Evolutionary conservation across 2,888 invertebrate species (phyloP).

Genomic region (Scrobipalpa costella): DNA sequence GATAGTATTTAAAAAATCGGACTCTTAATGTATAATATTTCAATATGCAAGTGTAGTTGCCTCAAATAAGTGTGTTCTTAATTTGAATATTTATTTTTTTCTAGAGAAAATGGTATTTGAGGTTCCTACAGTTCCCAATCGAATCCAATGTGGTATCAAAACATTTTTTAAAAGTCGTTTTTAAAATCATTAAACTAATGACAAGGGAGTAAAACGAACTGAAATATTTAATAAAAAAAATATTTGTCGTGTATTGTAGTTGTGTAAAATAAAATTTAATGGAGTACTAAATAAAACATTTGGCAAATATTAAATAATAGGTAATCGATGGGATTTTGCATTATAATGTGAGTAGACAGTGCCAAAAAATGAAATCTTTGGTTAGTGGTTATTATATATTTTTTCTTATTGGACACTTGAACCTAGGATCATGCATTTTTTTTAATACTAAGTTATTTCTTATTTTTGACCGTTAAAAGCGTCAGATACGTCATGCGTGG

Average conservation of each 20-base stretch:
- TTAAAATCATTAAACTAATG: conserved; percentile 60
- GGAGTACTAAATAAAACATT: conserved; percentile 37
- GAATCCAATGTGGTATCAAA: conserved; percentile 38
- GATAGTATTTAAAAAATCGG: neutral
- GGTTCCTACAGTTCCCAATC: conserved; percentile 33
- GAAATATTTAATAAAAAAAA: conserved; percentile 64
- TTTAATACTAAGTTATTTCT: no score
- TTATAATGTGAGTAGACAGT: conserved; percentile 43
- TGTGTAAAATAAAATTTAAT: conserved; percentile 49
- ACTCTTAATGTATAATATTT: conserved; percentile 9
- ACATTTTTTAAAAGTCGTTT: conserved; percentile 54
- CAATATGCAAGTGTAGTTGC: conserved; percentile 13
- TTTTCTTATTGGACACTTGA: neutral
- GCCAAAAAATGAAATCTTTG: conserved; percentile 26
- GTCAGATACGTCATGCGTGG: no score
- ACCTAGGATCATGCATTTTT: neutral
- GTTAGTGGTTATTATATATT: conserved; percentile 9
- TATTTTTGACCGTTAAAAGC: no score
- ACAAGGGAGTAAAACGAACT: conserved; percentile 76
- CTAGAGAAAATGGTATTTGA: conserved; percentile 14
- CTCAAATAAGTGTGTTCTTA: neutral
- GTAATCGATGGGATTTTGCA: conserved; percentile 52
- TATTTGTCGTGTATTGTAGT: conserved; percentile 62
- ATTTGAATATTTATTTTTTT: neutral
- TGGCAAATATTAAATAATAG: conserved; percentile 40